Evolutionary conservation across 2,113 vertebrate genomes (phyloP).

Genomic region (Mus spicilegus): DNA sequence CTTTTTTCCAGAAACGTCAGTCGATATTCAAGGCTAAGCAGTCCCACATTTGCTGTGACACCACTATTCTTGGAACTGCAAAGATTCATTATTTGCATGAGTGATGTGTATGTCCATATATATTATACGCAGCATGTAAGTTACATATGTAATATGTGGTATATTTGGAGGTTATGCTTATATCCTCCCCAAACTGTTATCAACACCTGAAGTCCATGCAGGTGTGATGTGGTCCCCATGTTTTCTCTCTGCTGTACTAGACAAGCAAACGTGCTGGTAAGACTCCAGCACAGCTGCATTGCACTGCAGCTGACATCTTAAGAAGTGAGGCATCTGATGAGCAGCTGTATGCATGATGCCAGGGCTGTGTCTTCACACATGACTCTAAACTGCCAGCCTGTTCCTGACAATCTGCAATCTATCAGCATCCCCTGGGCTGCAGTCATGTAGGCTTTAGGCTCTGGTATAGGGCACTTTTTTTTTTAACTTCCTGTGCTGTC

Average conservation of each 20-base stretch:
- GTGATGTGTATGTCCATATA: neutral
- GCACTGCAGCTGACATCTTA: neutral
- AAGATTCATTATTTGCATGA: neutral
- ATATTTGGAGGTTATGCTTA: neutral
- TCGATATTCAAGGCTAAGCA: neutral
- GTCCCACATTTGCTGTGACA: neutral
- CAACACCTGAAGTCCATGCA: neutral
- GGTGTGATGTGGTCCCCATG: rapidly evolving
- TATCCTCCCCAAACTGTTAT: neutral
- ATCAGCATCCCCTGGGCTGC: rapidly evolving
- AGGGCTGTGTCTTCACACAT: neutral
- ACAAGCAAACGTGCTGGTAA: neutral
- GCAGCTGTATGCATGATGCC: neutral
- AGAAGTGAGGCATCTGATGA: too few species aligned
- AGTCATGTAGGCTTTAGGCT: too few species aligned
- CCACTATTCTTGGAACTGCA: neutral
- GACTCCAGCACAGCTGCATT: neutral
- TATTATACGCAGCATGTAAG: too few species aligned
- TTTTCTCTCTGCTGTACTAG: neutral
- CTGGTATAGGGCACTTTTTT: too few species aligned
- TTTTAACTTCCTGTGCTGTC: neutral
- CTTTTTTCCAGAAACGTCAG: neutral
- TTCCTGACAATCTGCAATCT: neutral
- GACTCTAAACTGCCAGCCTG: neutral
- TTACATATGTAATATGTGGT: neutral